Percentiles rank a stretch among this genome's conserved stretches.
These are phyloP conservation scores for Pantherophis alleghaniensis DNA, from an alignment of 2,797 vertebrate species.

Conservation along the genomic window DNA sequence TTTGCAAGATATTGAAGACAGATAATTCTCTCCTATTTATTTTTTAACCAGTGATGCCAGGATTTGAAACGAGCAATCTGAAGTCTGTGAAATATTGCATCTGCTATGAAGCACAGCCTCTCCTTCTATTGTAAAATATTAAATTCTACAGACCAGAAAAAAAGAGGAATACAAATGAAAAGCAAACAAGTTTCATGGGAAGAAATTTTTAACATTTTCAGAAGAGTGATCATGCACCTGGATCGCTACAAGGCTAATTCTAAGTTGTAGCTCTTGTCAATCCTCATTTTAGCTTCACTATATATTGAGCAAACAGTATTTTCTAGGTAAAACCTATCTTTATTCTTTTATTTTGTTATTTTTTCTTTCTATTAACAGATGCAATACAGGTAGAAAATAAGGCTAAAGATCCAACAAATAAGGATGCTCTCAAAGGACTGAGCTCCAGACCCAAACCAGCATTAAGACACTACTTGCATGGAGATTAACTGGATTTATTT, in stretches of 20 bases:
- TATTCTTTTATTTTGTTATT: constrained; percentile 1
- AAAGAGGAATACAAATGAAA: neutral
- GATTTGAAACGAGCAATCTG: neutral
- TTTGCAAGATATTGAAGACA: neutral
- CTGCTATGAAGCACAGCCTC: neutral
- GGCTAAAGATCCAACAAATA: neutral
- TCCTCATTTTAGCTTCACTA: constrained; percentile 1
- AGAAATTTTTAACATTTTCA: neutral
- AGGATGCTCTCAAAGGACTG: neutral
- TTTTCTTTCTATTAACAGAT: neutral
- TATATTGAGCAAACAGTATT: neutral
- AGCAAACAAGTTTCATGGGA: neutral
- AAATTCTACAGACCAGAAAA: neutral
- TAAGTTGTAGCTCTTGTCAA: neutral
- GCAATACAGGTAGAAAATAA: neutral
- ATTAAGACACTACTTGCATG: no score
- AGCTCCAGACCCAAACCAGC: no score
- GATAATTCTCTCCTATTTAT: neutral
- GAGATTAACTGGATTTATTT: no score
- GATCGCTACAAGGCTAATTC: neutral
- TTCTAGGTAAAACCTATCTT: neutral
- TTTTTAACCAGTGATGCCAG: neutral
- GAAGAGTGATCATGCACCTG: neutral
- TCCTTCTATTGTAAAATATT: neutral
- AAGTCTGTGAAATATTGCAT: neutral